Conservation (phyloP, 2,113 vertebrate species). For the Amazona vittata region DNA sequence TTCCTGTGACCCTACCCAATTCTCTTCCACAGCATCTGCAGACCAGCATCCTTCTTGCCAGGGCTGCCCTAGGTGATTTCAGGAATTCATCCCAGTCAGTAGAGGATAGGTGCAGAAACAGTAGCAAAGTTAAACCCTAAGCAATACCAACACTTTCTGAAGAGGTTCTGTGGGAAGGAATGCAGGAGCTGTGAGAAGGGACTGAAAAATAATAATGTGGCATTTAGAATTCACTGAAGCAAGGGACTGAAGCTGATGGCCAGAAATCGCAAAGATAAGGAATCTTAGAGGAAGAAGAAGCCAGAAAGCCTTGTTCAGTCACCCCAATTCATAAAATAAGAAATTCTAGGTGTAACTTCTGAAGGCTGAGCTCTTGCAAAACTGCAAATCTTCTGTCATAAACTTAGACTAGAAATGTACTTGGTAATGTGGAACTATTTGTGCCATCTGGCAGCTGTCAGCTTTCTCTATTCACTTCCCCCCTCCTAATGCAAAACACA, state of each 20-base stretch:
- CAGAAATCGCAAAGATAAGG: neutral
- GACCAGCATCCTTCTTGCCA: neutral
- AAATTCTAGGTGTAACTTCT: constrained; percentile 25
- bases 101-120: neutral
- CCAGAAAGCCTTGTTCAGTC: neutral
- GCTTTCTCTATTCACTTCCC: constrained; percentile 57
- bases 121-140: neutral
- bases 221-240: neutral
- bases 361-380: constrained; percentile 50
- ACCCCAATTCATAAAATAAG: neutral
- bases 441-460: constrained; percentile 73
- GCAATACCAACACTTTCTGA: neutral
- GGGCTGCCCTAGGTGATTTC: neutral
- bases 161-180: neutral
- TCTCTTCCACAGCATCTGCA: neutral
- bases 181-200: neutral
- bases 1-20: neutral
- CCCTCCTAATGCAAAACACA: constrained; percentile 67
- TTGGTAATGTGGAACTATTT: constrained; percentile 58
- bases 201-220: neutral
- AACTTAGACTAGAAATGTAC: constrained; percentile 54
- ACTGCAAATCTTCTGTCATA: constrained; percentile 57
- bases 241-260: neutral
- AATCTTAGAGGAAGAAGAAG: neutral
- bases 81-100: neutral